Evolutionary conservation across 1,140 invertebrate genomes (phyloP).

Genomic region (Steinernema khuongi): DNA sequence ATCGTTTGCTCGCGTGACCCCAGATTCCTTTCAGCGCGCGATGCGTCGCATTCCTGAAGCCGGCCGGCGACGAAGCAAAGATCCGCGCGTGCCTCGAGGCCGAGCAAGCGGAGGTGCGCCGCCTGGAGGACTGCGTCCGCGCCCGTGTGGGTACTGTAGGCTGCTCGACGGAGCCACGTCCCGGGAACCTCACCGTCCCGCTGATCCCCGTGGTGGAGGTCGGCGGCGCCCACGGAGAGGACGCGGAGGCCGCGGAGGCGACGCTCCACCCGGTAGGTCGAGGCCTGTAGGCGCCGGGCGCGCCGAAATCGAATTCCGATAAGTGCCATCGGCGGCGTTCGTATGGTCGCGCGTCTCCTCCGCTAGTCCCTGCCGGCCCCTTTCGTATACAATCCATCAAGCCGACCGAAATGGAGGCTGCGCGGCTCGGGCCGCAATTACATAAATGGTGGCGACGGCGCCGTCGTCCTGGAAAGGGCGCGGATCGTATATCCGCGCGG

Average conservation of each 20-base stretch:
- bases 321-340: slow-evolving; percentile 7
- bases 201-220: slow-evolving; percentile 36
- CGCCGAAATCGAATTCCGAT: slow-evolving; percentile 15
- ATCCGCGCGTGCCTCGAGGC: slow-evolving; percentile 34
- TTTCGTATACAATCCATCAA: not conserved
- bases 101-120: slow-evolving; percentile 32
- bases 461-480: not conserved
- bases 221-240: not conserved
- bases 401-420: slow-evolving; percentile 13
- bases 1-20: no score
- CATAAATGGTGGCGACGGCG: not conserved
- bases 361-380: not conserved
- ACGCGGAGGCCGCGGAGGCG: not conserved
- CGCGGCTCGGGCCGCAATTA: not conserved
- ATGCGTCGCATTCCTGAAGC: slow-evolving; percentile 24
- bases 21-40: slow-evolving; percentile 19
- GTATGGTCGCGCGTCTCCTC: not conserved
- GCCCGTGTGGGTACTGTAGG: slow-evolving; percentile 19
- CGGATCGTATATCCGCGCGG: slow-evolving; percentile 5
- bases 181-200: slow-evolving; percentile 37
- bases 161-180: slow-evolving; percentile 31
- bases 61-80: slow-evolving; percentile 28
- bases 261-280: not conserved
- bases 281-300: no score
- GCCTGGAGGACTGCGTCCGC: slow-evolving; percentile 25